These are phyloP conservation scores for Nowickia ferox DNA, from an alignment of 2,888 invertebrate species.

Conservation along the genomic window DNA sequence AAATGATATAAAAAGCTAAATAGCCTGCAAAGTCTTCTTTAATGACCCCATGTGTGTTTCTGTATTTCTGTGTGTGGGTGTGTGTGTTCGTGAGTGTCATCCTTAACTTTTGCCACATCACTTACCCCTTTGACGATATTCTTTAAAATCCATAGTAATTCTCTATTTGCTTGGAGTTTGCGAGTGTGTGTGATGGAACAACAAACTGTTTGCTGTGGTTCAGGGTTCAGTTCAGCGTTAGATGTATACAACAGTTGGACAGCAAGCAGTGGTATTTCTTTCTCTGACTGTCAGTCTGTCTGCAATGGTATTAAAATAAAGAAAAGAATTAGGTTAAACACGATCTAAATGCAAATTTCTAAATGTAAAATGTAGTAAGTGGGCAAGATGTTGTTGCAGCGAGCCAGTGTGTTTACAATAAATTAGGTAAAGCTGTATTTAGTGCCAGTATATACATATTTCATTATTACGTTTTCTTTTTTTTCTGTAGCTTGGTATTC, in stretches of 20 bases:
- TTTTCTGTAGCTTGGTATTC: background rate
- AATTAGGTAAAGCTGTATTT: conserved; percentile 67
- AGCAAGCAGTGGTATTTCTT: background rate
- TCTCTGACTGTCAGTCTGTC: background rate
- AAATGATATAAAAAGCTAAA: background rate
- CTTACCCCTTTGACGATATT: conserved; percentile 85
- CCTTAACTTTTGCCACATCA: conserved; percentile 61
- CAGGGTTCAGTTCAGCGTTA: conserved; percentile 52
- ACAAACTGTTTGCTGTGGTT: conserved; percentile 29
- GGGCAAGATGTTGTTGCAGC: conserved; percentile 1
- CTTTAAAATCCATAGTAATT: conserved; percentile 83
- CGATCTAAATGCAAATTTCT: conserved; percentile 35
- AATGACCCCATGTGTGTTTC: background rate
- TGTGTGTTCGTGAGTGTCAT: conserved; percentile 4
- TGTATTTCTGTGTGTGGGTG: no score
- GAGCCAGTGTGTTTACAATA: conserved; percentile 49
- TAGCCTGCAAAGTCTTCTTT: conserved; percentile 18
- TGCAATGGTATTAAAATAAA: conserved; percentile 47
- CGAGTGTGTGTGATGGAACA: background rate
- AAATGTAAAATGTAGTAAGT: background rate
- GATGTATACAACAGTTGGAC: conserved; percentile 34
- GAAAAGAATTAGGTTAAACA: conserved; percentile 64
- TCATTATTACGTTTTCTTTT: conserved; percentile 26
- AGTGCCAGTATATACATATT: conserved; percentile 16
- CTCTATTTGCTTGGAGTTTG: background rate